A percentile compares a stretch with the other conserved stretches of the same genome.
These are phyloP conservation scores for Formica selysi DNA, from an alignment of 1,140 invertebrate genomes.

Conservation along the genomic window DNA sequence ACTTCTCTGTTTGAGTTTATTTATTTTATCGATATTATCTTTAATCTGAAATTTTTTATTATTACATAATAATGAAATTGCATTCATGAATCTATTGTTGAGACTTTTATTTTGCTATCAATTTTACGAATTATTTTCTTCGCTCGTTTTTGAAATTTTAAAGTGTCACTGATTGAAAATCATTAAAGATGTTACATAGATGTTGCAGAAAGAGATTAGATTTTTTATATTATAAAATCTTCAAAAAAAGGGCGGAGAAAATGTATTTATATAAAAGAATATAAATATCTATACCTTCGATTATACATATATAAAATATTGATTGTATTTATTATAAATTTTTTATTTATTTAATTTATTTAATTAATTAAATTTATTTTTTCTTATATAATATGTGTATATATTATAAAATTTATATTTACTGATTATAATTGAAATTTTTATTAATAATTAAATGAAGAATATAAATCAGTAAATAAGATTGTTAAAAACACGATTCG, in stretches of 20 bases:
- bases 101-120: background rate
- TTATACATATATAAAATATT: background rate
- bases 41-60: background rate
- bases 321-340: background rate
- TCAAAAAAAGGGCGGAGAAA: background rate
- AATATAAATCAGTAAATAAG: background rate
- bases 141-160: background rate
- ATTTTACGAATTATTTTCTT: background rate
- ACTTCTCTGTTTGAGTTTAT: background rate
- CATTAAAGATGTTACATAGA: background rate
- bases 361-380: too few relatives aligned
- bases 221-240: background rate
- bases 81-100: background rate
- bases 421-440: background rate
- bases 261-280: background rate
- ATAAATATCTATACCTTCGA: background rate
- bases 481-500: constrained; percentile 10
- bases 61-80: background rate
- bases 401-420: background rate
- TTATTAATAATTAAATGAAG: constrained; percentile 9
- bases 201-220: background rate
- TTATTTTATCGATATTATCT: background rate
- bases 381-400: background rate
- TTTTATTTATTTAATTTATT: too few relatives aligned
- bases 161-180: background rate